These are phyloP conservation scores for Ennomos erosarius DNA, from an alignment of 2,888 invertebrate genomes.

Conservation along the genomic window DNA sequence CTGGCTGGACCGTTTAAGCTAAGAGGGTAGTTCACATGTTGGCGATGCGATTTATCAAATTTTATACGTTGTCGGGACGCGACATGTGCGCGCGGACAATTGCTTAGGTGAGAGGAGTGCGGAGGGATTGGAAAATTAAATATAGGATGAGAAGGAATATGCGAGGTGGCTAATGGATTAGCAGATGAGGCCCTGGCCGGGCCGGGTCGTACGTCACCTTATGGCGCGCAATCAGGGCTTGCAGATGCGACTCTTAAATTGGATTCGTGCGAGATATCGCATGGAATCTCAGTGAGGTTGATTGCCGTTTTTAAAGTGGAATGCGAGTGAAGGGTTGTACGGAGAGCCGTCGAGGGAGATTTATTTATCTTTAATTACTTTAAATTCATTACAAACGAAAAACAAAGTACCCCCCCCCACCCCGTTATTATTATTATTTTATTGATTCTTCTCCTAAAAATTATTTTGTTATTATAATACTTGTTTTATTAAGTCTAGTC, in stretches of 20 bases:
- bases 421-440: too few relatives aligned
- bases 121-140: conserved; percentile 67
- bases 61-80: conserved; percentile 76
- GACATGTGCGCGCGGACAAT: conserved; percentile 81
- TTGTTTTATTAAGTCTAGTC: too few relatives aligned
- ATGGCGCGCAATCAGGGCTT: conserved; percentile 69
- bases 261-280: conserved; percentile 52
- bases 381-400: too few relatives aligned
- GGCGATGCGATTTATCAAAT: conserved; percentile 84
- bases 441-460: too few relatives aligned
- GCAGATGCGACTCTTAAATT: conserved; percentile 71
- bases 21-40: conserved; percentile 84
- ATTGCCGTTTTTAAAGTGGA: conserved; percentile 35
- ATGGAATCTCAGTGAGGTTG: conserved; percentile 32
- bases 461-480: too few relatives aligned
- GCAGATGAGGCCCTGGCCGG: conserved; percentile 61
- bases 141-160: conserved; percentile 70
- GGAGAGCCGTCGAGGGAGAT: background rate
- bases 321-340: conserved; percentile 31
- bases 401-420: too few relatives aligned
- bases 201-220: conserved; percentile 57
- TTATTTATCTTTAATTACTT: background rate
- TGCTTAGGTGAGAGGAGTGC: conserved; percentile 61
- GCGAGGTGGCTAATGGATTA: conserved; percentile 82
- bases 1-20: conserved; percentile 72